Evolutionary conservation across 2,888 invertebrate genomes (phyloP), one percentile per base, ranked within the genome.

Genomic region (Serripes groenlandicus): DNA sequence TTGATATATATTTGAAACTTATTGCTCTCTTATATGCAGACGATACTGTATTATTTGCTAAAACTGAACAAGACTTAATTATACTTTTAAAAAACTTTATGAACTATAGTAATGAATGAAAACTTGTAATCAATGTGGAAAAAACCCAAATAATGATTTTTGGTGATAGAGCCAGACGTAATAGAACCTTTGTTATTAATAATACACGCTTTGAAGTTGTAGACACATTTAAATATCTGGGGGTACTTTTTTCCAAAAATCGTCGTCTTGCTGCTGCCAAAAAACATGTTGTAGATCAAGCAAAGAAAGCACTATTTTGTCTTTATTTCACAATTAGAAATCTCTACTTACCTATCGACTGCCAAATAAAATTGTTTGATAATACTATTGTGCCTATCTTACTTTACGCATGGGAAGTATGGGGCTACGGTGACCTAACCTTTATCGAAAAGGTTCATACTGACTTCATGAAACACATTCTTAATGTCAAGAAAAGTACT

Each of bases 311-410:
- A 15, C 30, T 60, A 26, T 56, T 34, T 21, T 30, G 26, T 35
- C 35, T 72, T 11, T 60, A 60, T 26, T 23, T 9, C 5, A n/a
- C 37, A 56, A 72, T 72, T 21, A 26, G 34, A 21, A 73, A 73
- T 62, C 26, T 49, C 21, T 7, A 73, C 26, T 42, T 73, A 42
- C 73, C 73, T n/a, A 11, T 73, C 21, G 73, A 73, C 49, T 60
- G 58, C 4, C 18, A 15, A 1, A 15, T 58, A 2, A 72, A 72
- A 35, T 34, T 72, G 5, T 72, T 72, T 30, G 72, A 58, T 72
- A 35, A 58, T 23, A 72, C 72, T 37, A 60, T 72, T 21, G 3
- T 35, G 28, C 30, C 60, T 9, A 69, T 69, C 18, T 35, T 69
- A 26, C 23, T n/a, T 9, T 70, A 70, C 30, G 34, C 21, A 11